phyloP scores from a whole-genome alignment of 2,888 invertebrate species.

The Platycnemis pennipes region DNA sequence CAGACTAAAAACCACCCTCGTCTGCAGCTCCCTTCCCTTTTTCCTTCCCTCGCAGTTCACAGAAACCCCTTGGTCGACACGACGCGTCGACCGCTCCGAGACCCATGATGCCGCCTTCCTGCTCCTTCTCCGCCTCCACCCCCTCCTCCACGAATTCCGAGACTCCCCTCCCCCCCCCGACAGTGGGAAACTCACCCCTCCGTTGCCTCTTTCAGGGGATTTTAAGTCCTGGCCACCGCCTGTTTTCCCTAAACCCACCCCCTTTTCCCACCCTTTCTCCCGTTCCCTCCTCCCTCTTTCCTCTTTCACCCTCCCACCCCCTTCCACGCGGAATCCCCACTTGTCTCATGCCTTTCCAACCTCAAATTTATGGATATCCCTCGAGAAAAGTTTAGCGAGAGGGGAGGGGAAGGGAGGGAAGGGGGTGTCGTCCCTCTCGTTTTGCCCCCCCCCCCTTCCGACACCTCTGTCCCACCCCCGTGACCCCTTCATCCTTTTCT shows the following conservation, averaged over 20 bases:
- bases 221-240: constrained; percentile 27
- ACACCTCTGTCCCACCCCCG: not conserved
- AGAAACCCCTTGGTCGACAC: too few relatives aligned
- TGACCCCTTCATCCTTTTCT: not conserved
- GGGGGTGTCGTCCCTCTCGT: not conserved
- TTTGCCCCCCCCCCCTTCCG: not conserved
- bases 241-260: constrained; percentile 14
- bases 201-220: not conserved
- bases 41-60: not conserved
- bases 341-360: constrained; percentile 61
- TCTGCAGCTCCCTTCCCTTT: not conserved
- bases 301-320: not conserved
- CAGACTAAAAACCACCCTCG: constrained; percentile 42
- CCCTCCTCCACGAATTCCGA: not conserved
- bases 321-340: not conserved
- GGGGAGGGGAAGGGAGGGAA: constrained; percentile 33
- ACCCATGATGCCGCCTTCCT: too few relatives aligned
- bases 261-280: not conserved
- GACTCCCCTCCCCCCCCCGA: not conserved
- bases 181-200: not conserved
- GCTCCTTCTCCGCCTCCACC: not conserved
- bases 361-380: constrained; percentile 67
- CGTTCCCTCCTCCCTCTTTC: not conserved
- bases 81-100: too few relatives aligned
- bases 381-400: constrained; percentile 63